phyloP scores from a whole-genome alignment of 2,888 invertebrate genomes.

The Drosophila mettleri region DNA sequence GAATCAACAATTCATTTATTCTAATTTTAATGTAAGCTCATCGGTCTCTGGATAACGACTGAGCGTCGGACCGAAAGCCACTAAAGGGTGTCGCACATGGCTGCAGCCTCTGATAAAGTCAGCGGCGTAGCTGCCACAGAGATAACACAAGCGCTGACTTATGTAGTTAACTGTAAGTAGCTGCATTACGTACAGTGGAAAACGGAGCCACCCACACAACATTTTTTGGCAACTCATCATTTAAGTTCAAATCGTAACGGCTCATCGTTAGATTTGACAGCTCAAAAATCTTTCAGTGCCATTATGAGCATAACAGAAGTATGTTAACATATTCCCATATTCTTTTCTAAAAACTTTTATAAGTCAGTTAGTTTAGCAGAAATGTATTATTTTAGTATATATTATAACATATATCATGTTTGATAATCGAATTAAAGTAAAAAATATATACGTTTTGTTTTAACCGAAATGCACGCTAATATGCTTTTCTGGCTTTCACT shows the following conservation, averaged over 20 bases:
- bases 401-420: too few species aligned
- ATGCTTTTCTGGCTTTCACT: background rate
- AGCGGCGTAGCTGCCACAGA: slow-evolving; percentile 9
- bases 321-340: background rate
- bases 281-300: slow-evolving; percentile 2
- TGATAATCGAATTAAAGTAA: background rate
- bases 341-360: background rate
- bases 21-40: slow-evolving; percentile 44
- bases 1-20: slow-evolving; percentile 14
- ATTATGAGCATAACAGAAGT: slow-evolving; percentile 23
- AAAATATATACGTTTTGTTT: background rate
- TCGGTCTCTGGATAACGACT: slow-evolving; percentile 58
- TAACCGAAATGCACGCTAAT: background rate
- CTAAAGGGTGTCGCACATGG: slow-evolving; percentile 47
- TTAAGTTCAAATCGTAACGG: slow-evolving; percentile 15
- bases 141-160: slow-evolving; percentile 29
- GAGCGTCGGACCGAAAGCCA: slow-evolving; percentile 35
- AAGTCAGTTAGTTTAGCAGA: background rate
- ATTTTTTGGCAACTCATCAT: background rate
- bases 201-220: slow-evolving; percentile 6
- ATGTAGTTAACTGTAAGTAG: slow-evolving; percentile 3
- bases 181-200: background rate
- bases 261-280: slow-evolving; percentile 2
- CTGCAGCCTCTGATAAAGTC: slow-evolving; percentile 40
- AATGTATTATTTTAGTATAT: background rate